Evolutionary conservation across 2,113 vertebrate genomes (phyloP), one percentile per base, ranked within the genome.

Genomic region (Lophochroa leadbeateri): DNA sequence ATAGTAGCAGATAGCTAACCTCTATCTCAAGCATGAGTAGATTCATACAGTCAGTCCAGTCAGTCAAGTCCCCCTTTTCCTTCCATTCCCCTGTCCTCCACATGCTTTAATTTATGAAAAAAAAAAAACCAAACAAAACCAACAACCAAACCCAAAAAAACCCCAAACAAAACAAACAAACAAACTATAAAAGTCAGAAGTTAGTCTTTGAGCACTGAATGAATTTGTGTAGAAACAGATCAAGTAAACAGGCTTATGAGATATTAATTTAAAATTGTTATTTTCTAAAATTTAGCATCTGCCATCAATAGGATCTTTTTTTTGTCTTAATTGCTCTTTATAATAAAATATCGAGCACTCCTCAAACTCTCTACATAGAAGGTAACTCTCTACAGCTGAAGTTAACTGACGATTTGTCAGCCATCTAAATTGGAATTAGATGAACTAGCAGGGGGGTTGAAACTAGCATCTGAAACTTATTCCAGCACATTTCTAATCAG

Each of bases 11-110:
- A 79, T n/a, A 35, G 27, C 27, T 60, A n/a, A 85, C 6, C 10
- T 69, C 18, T 35, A 12, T 53, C 49, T 70, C 35, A 90, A 75
- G 19, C 58, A 37, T 13, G 25, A 76, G 8, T 58, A 16, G 18
- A 58, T 63, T 58, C n/a, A 29, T 10, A 7, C 0, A 39, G 39
- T 39, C 39, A 39, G 39, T 39, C 39, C 39, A 0, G 6, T 27
- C 50, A 75, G 21, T 17, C 8, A 83, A 90, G 31, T 27, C 31
- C 61, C 8, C 41, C 37, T 52, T 75, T 43, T 28, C 13, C 11
- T 20, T 11, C 13, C 5, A 1, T 24, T 10, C 9, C 35, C 28
- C 13, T 14, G 33, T 10, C 8, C 21, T 33, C 46, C n/a, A 10
- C 24, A 7, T 85, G 29, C 23, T 86, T 52, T 77, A 19, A 60